A percentile compares a stretch with the other conserved stretches of the same genome.
Evolutionary conservation across 2,113 vertebrate species (phyloP).

Genomic region (Parus major): DNA sequence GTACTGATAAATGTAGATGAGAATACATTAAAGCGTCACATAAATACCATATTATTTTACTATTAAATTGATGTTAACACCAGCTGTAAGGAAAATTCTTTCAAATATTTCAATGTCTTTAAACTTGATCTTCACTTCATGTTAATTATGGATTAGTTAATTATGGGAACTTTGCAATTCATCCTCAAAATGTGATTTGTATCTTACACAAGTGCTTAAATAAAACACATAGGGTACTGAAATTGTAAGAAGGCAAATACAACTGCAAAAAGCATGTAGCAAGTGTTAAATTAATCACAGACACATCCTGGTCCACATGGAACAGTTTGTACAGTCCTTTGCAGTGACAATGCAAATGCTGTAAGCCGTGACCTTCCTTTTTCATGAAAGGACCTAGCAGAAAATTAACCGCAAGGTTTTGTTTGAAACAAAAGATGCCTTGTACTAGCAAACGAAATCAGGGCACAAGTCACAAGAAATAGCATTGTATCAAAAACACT

Average conservation of each 20-base stretch:
- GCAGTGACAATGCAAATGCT: slow-evolving; percentile 63
- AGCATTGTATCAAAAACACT: slow-evolving; percentile 58
- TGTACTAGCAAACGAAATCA: slow-evolving; percentile 64
- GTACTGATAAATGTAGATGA: not conserved
- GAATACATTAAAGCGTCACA: not conserved
- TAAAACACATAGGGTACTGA: not conserved
- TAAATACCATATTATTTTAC: not conserved
- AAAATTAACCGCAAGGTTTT: slow-evolving; percentile 69
- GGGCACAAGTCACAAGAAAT: slow-evolving; percentile 51
- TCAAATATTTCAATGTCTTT: not conserved
- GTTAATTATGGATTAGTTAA: not conserved
- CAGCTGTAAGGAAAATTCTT: not conserved
- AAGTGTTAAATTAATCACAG: slow-evolving; percentile 19
- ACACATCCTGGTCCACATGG: slow-evolving; percentile 45
- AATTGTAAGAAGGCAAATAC: not conserved
- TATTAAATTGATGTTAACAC: not conserved
- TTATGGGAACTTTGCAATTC: not conserved
- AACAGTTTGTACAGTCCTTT: slow-evolving; percentile 66
- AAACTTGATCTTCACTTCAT: not conserved
- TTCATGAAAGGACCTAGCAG: slow-evolving; percentile 59
- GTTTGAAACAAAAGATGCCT: slow-evolving; percentile 69
- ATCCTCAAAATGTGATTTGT: not conserved
- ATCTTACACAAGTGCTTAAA: not conserved
- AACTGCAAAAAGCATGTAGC: not conserved
- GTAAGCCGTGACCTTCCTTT: slow-evolving; percentile 63